Evolutionary conservation across 2,888 invertebrate species (phyloP).

Genomic region (Chrysomela aeneicollis): DNA sequence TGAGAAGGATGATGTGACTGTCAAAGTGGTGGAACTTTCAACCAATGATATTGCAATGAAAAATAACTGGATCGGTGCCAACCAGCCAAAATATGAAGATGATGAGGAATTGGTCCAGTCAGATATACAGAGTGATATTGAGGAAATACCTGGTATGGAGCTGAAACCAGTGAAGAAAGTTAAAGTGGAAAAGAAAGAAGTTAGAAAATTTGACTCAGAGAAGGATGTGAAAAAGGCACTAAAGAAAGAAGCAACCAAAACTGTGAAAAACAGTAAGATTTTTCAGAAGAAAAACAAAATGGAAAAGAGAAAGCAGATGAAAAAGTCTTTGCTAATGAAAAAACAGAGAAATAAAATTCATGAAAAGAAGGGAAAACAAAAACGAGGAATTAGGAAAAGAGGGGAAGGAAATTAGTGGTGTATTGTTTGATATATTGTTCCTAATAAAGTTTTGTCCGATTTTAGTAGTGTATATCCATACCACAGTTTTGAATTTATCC

Average conservation of each 20-base stretch:
- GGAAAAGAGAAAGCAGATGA: slow-evolving; percentile 74
- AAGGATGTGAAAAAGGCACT: slow-evolving; percentile 76
- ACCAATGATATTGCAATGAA: slow-evolving; percentile 74
- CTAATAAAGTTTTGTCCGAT: neutral
- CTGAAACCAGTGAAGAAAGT: slow-evolving; percentile 46
- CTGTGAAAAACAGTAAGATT: slow-evolving; percentile 78
- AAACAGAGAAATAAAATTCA: slow-evolving; percentile 57
- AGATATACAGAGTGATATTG: slow-evolving; percentile 45
- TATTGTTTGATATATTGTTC: slow-evolving; percentile 6
- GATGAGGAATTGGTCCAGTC: slow-evolving; percentile 52
- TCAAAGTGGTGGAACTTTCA: slow-evolving; percentile 79
- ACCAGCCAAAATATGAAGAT: slow-evolving; percentile 62
- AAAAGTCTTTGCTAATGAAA: slow-evolving; percentile 66
- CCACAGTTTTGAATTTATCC: no score
- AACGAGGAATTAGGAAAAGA: slow-evolving; percentile 24
- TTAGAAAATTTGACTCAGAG: slow-evolving; percentile 63
- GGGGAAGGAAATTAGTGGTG: neutral
- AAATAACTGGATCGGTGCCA: slow-evolving; percentile 77
- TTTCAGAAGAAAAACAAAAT: slow-evolving; percentile 78
- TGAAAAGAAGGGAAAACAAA: slow-evolving; percentile 49
- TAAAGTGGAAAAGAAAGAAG: slow-evolving; percentile 47
- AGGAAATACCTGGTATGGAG: slow-evolving; percentile 62
- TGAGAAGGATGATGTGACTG: slow-evolving; percentile 79
- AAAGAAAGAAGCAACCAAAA: slow-evolving; percentile 75
- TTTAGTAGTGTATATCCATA: no score